A percentile compares a stretch with the other conserved stretches of the same genome.
Conservation (phyloP, 2,797 vertebrate species). For the Antrozous pallidus region DNA sequence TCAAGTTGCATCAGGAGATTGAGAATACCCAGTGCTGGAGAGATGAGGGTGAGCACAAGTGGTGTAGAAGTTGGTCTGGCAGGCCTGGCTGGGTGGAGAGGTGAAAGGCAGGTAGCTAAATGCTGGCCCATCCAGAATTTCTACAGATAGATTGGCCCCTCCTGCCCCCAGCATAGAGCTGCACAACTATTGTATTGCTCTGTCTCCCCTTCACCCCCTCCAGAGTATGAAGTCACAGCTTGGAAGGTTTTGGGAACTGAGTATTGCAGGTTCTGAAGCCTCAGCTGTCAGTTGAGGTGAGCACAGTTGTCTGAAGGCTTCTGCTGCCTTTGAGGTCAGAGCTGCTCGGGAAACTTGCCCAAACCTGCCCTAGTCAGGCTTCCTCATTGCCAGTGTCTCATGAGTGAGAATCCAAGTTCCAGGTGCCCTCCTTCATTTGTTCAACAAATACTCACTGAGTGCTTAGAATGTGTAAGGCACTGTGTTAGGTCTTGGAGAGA, state of each 20-base stretch:
- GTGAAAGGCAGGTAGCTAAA: background rate
- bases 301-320: background rate
- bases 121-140: background rate
- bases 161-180: background rate
- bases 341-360: background rate
- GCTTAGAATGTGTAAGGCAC: too few relatives aligned
- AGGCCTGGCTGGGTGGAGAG: too few relatives aligned
- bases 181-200: fast-evolving
- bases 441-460: background rate
- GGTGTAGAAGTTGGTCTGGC: background rate
- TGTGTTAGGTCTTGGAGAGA: background rate
- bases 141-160: background rate
- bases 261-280: background rate
- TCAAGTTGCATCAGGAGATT: background rate
- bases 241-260: background rate
- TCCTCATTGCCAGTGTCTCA: background rate
- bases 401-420: background rate
- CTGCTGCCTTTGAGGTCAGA: background rate
- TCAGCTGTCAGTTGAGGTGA: background rate
- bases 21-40: background rate
- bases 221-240: background rate
- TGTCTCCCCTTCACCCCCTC: too few relatives aligned
- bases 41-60: background rate
- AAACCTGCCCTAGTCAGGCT: background rate
- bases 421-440: background rate